Conservation (phyloP, 2,888 invertebrate genomes). For the Helleia helle region DNA sequence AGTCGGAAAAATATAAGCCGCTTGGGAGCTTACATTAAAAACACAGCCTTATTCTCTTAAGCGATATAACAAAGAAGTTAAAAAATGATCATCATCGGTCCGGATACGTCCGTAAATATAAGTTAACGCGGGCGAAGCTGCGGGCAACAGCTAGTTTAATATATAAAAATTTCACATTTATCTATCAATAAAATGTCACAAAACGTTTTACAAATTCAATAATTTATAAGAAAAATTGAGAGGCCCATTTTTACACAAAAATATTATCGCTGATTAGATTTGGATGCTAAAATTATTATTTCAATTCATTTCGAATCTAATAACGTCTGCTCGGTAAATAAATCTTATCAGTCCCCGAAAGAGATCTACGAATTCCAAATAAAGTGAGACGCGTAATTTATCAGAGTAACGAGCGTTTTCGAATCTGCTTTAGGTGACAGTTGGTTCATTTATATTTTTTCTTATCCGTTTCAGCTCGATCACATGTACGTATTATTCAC, state of each 20-base stretch:
- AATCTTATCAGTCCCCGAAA: slow-evolving; percentile 7
- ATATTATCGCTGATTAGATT: slow-evolving; percentile 5
- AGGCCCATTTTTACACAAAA: slow-evolving; percentile 1
- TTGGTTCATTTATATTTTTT: slow-evolving; percentile 67
- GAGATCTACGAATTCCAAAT: slow-evolving; percentile 26
- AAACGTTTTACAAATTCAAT: slow-evolving; percentile 20
- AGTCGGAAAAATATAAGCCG: too few relatives aligned
- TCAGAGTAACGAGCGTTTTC: slow-evolving; percentile 67
- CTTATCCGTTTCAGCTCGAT: slow-evolving; percentile 63
- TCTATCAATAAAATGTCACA: too few relatives aligned
- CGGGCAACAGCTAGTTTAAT: too few relatives aligned
- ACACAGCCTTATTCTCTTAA: too few relatives aligned
- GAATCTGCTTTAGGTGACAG: slow-evolving; percentile 64
- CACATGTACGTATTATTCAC: slow-evolving; percentile 61
- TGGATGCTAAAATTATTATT: slow-evolving; percentile 1
- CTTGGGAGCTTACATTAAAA: too few relatives aligned
- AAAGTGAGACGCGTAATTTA: slow-evolving; percentile 57
- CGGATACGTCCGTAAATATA: too few relatives aligned
- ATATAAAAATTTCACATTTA: too few relatives aligned
- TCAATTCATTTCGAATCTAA: slow-evolving; percentile 7
- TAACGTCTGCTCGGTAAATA: slow-evolving; percentile 6
- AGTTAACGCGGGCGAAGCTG: too few relatives aligned
- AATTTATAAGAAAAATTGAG: slow-evolving; percentile 2
- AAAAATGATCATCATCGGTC: too few relatives aligned
- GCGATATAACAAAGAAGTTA: too few relatives aligned